Percentiles rank a stretch among this genome's conserved stretches.
Conservation (phyloP, 1,140 invertebrate genomes). For the Caligus rogercresseyi region DNA sequence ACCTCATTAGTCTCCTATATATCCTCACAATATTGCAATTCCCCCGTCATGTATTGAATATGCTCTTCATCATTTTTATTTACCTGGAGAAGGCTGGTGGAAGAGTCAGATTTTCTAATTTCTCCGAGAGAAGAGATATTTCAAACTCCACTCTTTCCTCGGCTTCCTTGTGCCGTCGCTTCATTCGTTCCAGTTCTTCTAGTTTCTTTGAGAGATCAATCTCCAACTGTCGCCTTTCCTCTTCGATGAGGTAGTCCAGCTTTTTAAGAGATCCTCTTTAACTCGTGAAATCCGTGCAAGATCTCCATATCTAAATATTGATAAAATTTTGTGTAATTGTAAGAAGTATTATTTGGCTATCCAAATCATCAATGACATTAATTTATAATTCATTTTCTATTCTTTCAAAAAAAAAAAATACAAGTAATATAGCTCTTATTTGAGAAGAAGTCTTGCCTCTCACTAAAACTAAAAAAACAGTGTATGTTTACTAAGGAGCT, state of each 20-base stretch:
- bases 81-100: slow-evolving; percentile 1
- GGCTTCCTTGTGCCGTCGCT: not conserved
- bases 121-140: slow-evolving; percentile 9
- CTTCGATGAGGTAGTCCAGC: slow-evolving; percentile 4
- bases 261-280: slow-evolving; percentile 10
- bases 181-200: slow-evolving; percentile 7
- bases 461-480: no score
- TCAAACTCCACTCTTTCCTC: slow-evolving; percentile 1
- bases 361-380: no score
- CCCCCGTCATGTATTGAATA: no score
- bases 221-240: slow-evolving; percentile 3
- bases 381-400: no score
- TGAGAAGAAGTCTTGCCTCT: no score
- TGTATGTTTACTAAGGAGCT: no score
- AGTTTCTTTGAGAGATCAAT: not conserved
- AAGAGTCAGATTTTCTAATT: slow-evolving; percentile 7
- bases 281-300: slow-evolving; percentile 1
- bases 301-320: slow-evolving; percentile 4
- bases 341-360: no score
- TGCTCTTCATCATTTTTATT: not conserved
- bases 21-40: no score
- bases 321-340: no score
- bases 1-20: no score
- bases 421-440: no score
- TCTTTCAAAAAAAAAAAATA: no score